A percentile compares a stretch with the other conserved stretches of the same genome.
Evolutionary conservation across 2,888 invertebrate genomes (phyloP).

Genomic region (Himalopsyche anomala): DNA sequence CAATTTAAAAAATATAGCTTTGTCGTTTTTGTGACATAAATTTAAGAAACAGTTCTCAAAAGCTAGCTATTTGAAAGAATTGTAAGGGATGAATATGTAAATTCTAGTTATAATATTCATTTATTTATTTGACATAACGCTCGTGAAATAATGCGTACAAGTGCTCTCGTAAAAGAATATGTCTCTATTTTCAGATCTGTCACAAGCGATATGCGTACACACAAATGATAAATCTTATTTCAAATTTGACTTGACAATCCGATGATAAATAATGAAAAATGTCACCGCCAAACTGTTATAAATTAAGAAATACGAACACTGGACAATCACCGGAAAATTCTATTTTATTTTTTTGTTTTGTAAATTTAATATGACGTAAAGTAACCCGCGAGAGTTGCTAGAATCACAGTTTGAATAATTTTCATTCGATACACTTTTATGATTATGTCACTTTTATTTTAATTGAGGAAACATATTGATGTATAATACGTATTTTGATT

Average conservation of each 20-base stretch:
- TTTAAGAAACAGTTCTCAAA: too few species aligned
- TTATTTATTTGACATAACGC: neutral
- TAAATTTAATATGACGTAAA: neutral
- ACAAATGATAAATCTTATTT: constrained; percentile 58
- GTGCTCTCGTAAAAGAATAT: constrained; percentile 16
- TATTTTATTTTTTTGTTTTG: constrained; percentile 3
- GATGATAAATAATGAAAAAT: constrained; percentile 60
- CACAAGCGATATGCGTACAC: constrained; percentile 43
- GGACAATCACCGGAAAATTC: neutral
- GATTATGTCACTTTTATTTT: neutral
- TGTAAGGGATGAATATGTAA: too few species aligned
- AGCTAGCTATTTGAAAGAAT: too few species aligned
- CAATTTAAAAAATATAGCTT: too few species aligned
- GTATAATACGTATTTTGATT: too few species aligned
- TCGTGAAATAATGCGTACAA: neutral
- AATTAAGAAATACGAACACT: constrained; percentile 17
- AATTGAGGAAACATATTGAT: too few species aligned
- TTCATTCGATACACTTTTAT: neutral
- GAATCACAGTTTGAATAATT: neutral
- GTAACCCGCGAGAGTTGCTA: neutral
- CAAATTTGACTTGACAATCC: constrained; percentile 60
- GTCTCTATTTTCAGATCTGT: constrained; percentile 42
- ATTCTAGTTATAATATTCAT: too few species aligned
- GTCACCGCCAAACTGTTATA: constrained; percentile 51
- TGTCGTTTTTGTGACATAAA: too few species aligned